Evolutionary conservation across 2,113 vertebrate species (phyloP), one percentile per base, ranked within the genome.

Genomic region (Ovis aries): DNA sequence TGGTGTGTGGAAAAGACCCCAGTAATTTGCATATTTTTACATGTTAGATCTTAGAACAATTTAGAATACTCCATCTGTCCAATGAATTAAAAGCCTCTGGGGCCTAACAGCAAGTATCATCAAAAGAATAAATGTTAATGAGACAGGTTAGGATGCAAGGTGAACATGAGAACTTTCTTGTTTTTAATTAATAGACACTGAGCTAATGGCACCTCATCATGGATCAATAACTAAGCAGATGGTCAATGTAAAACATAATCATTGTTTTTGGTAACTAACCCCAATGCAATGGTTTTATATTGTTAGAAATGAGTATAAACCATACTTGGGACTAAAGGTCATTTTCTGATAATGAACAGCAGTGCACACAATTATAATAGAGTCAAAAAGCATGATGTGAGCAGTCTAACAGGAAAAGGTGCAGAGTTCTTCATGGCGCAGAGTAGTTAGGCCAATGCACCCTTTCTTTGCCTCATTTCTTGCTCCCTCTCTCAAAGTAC

Each of bases 101-200:
- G 53, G 14, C 7, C 80, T 62, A 77, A 88, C 11, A 40, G 17
- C 53, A 62, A 53, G 53, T 59, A 57, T 62, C 36, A 53, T 50
- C 36, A 52, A 82, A 97, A 85, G 33, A 90, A 82, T 88, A 86
- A 52, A 57, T 4, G 27, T 33, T 67, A 86, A 89, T 60, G 48
- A 97, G 78, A 77, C 14, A n/a, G 71, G 86, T n/a, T 48, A 17
- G 48, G 50, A 88, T 52, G 33, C 85, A 33, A 55, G 80, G 60
- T 96, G 45, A 96, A 40, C 59, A 91, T 45, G 67, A 94, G 29
- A 89, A 83, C 23, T 52, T 85, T 62, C 43, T 40, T 81, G 80
- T 93, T 93, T 95, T 94, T 92, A 97, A 94, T 96, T 95, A 87
- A 82, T 82, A 55, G 64, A 96, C 91, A 91, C 67, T 43, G 78